Conservation (phyloP, 2,888 invertebrate species). For the Orthosia gothica region DNA sequence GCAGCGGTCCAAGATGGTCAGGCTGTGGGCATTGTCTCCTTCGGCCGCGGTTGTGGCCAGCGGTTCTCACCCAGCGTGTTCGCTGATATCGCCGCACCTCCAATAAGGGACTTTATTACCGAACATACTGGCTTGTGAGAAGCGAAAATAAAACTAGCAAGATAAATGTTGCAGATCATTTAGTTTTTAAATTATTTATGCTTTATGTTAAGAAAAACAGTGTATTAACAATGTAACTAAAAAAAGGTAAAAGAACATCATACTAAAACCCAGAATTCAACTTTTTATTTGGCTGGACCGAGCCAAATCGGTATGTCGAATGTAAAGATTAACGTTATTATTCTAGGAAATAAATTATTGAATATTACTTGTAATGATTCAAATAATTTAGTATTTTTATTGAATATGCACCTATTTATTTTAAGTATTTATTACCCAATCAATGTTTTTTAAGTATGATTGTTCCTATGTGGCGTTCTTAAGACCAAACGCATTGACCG, state of each 20-base stretch:
- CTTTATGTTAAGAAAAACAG: background rate
- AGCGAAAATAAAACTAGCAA: background rate
- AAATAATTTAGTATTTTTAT: too few relatives aligned
- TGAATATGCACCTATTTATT: too few relatives aligned
- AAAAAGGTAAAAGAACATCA: background rate
- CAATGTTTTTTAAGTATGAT: too few relatives aligned
- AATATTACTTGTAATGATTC: too few relatives aligned
- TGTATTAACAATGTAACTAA: background rate
- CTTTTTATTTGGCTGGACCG: too few relatives aligned
- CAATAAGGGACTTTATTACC: constrained; percentile 80
- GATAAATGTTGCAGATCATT: background rate
- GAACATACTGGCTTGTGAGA: constrained; percentile 76
- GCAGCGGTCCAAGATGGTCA: constrained; percentile 80
- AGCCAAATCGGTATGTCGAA: background rate
- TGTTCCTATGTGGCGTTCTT: too few relatives aligned
- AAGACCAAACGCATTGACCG: too few relatives aligned
- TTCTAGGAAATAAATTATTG: too few relatives aligned
- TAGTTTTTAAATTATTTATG: constrained; percentile 37
- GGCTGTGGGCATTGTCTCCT: constrained; percentile 84
- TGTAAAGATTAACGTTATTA: background rate
- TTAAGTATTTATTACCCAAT: too few relatives aligned
- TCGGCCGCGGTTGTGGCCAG: constrained; percentile 82
- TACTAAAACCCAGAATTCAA: background rate
- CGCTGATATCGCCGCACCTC: constrained; percentile 79
- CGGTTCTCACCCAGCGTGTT: constrained; percentile 81